Evolutionary conservation across 1,140 invertebrate genomes (phyloP).

Genomic region (Danaus plexippus): DNA sequence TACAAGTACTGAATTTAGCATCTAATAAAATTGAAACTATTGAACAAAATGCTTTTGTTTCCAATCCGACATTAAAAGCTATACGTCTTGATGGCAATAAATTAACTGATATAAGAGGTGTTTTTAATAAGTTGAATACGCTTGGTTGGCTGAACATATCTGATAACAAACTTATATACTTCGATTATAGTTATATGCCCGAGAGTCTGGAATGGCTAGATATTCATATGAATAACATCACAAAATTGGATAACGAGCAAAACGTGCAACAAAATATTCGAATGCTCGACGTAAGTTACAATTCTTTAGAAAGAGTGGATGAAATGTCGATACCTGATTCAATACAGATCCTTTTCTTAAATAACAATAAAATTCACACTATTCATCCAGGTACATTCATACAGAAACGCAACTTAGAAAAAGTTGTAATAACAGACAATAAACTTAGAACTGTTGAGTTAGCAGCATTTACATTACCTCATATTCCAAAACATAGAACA

Average conservation of each 20-base stretch:
- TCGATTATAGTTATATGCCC: slow-evolving; percentile 80
- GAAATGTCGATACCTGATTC: slow-evolving; percentile 81
- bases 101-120: slow-evolving; percentile 77
- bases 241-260: slow-evolving; percentile 80
- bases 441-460: slow-evolving; percentile 82
- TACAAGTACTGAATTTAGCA: slow-evolving; percentile 81
- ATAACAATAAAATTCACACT: slow-evolving; percentile 82
- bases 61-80: slow-evolving; percentile 77
- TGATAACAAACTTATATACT: slow-evolving; percentile 77
- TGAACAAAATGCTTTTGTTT: slow-evolving; percentile 77
- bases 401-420: slow-evolving; percentile 79
- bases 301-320: slow-evolving; percentile 78
- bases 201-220: slow-evolving; percentile 80
- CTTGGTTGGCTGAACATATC: slow-evolving; percentile 82
- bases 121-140: slow-evolving; percentile 77
- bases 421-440: slow-evolving; percentile 85
- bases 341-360: slow-evolving; percentile 82
- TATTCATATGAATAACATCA: slow-evolving; percentile 79
- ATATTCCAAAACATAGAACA: slow-evolving; percentile 76
- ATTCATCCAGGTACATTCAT: slow-evolving; percentile 84
- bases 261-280: slow-evolving; percentile 85
- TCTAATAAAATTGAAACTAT: slow-evolving; percentile 78
- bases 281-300: slow-evolving; percentile 84
- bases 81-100: slow-evolving; percentile 79
- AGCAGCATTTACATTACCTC: slow-evolving; percentile 77